A percentile compares a stretch with the other conserved stretches of the same genome.
Evolutionary conservation across 2,113 vertebrate genomes (phyloP).

Genomic region (Canis aureus): DNA sequence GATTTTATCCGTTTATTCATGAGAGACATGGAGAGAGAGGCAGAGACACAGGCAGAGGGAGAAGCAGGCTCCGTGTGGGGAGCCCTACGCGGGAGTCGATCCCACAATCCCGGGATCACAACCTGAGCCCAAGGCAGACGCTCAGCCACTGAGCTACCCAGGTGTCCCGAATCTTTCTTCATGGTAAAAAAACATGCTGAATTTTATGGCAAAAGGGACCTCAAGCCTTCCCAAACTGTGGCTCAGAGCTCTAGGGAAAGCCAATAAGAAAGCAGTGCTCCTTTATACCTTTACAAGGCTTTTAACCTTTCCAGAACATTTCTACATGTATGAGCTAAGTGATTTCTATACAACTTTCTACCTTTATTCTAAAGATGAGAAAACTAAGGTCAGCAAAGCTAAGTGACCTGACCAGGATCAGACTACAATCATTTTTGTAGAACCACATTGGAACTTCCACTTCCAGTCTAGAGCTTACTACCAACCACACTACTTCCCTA

Average conservation of each 20-base stretch:
- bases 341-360: not conserved
- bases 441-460: not conserved
- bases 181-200: not conserved
- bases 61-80: too few relatives aligned
- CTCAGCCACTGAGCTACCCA: too few relatives aligned
- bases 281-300: not conserved
- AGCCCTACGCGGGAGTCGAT: too few relatives aligned
- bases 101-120: too few relatives aligned
- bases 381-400: conserved; percentile 16
- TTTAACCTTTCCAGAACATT: not conserved
- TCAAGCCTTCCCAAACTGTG: not conserved
- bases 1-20: too few relatives aligned
- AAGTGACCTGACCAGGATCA: not conserved
- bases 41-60: too few relatives aligned
- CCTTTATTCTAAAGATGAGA: conserved; percentile 23
- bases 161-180: not conserved
- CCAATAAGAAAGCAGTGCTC: not conserved
- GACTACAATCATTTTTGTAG: not conserved
- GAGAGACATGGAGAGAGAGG: too few relatives aligned
- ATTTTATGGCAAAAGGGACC: not conserved
- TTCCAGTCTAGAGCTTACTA: not conserved
- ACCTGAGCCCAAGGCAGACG: too few relatives aligned
- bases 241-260: not conserved
- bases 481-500: not conserved
- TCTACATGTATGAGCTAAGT: not conserved